These are phyloP conservation scores for Malurus melanocephalus DNA, from an alignment of 2,113 vertebrate species.

Conservation along the genomic window DNA sequence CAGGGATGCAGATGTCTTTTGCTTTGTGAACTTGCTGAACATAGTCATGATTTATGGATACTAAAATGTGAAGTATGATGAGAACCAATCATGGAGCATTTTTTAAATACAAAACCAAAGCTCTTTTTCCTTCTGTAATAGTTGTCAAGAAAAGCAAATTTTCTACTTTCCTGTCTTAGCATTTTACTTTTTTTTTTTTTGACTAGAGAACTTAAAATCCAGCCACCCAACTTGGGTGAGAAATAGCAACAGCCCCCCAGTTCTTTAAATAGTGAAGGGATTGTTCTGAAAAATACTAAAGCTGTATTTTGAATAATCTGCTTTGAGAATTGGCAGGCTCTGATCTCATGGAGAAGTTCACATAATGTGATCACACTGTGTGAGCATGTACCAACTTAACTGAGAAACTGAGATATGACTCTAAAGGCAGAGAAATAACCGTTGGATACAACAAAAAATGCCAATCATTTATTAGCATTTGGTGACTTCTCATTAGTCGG, in stretches of 20 bases:
- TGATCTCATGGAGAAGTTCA: background rate
- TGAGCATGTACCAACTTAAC: background rate
- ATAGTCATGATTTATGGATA: background rate
- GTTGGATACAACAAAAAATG: background rate
- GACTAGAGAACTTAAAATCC: background rate
- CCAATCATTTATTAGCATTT: background rate
- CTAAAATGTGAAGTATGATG: background rate
- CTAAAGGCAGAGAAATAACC: background rate
- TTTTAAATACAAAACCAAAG: background rate
- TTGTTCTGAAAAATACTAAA: constrained; percentile 17
- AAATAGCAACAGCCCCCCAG: background rate
- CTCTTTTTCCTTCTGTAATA: background rate
- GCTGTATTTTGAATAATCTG: background rate
- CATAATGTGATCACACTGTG: background rate
- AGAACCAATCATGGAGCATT: background rate
- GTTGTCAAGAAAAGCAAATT: background rate
- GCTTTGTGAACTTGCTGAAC: background rate
- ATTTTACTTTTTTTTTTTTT: background rate
- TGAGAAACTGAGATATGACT: background rate
- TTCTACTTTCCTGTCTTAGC: background rate
- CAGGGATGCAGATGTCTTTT: background rate
- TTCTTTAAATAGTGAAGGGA: background rate
- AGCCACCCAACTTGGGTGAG: background rate
- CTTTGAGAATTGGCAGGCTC: constrained; percentile 18
- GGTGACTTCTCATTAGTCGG: background rate